Percentiles rank a stretch among this genome's conserved stretches.
Evolutionary conservation across 2,113 vertebrate genomes (phyloP).

Genomic region (Hymenochirus boettgeri): DNA sequence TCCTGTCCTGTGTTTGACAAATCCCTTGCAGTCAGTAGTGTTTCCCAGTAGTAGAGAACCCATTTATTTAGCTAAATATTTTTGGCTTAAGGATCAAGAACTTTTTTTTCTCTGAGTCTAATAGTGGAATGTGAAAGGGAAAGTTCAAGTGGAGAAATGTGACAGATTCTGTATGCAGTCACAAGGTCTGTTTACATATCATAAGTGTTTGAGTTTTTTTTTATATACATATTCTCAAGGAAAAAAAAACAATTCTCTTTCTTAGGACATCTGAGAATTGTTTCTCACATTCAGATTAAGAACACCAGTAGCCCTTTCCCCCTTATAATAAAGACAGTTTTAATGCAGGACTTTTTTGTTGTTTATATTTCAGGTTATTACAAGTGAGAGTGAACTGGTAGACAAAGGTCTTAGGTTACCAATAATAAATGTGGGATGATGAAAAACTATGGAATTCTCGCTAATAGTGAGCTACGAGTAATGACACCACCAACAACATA

Average conservation of each 20-base stretch:
- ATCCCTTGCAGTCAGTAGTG: constrained; percentile 31
- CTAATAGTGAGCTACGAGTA: no score
- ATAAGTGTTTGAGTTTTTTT: constrained; percentile 30
- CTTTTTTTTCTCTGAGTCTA: constrained; percentile 21
- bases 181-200: constrained; percentile 46
- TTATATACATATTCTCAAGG: constrained; percentile 32
- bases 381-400: background rate
- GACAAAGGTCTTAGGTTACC: background rate
- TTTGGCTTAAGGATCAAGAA: constrained; percentile 29
- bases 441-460: no score
- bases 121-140: constrained; percentile 26
- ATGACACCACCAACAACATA: no score
- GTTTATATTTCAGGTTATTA: background rate
- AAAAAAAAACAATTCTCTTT: constrained; percentile 3
- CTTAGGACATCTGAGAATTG: constrained; percentile 17
- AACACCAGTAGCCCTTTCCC: constrained; percentile 3
- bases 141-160: constrained; percentile 42
- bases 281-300: background rate
- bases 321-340: constrained; percentile 16
- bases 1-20: constrained; percentile 34
- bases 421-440: background rate
- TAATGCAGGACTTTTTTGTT: constrained; percentile 6
- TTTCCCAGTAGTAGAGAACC: constrained; percentile 34
- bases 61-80: constrained; percentile 31
- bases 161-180: constrained; percentile 43